Base-by-base conservation (phyloP, 2,888 invertebrate species). In the Nomada ferruginata region DNA sequence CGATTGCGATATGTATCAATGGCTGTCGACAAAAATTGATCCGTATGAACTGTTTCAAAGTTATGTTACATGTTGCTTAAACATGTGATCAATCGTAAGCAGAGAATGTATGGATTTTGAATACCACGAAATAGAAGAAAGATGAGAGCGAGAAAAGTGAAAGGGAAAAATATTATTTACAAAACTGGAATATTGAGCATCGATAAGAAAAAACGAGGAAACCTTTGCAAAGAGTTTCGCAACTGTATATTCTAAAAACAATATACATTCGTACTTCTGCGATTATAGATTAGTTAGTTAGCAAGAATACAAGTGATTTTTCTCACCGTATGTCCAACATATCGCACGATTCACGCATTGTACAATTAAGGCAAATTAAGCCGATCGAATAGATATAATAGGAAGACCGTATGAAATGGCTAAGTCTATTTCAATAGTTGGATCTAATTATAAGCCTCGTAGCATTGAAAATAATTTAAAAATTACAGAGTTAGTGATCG, bases 401-500 rank as follows among this genome's bases (percentile, higher is more conserved):
- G 52, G 42, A 29, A 60, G 64, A 29, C 26, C 26, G 18, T 68
- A 65, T 52, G 65, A 70, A 78, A 44, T n/a, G 36, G 36, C 36
- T 7, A 50, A 55, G 15, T 47, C 13, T 3, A 47, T 47, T 13
- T 47, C 15, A 29, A 59, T 26, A 26, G 36, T 36, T 36, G 36
- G 36, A 36, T 7, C 36, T 36, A 36, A 60, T 71, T 61, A 47
- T 63, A 29, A 23, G 79, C 59, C 26, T 64, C 52, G 47, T 66
- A 47, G 66, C 44, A 50, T 72, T 50, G 64, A 23, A 26, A n/a
- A 53, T 26, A 61, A 55, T 36, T 47, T 26, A 13, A 75, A 29
- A 29, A 10, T 29, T 4, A n/a, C 26, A 0, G 50, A 29, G n/a
- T 75, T 60, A 10, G 29, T 20, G 61, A 55, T 61, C 53, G 23